phyloP scores from a whole-genome alignment of 2,113 vertebrate species.

The Vombatus ursinus region DNA sequence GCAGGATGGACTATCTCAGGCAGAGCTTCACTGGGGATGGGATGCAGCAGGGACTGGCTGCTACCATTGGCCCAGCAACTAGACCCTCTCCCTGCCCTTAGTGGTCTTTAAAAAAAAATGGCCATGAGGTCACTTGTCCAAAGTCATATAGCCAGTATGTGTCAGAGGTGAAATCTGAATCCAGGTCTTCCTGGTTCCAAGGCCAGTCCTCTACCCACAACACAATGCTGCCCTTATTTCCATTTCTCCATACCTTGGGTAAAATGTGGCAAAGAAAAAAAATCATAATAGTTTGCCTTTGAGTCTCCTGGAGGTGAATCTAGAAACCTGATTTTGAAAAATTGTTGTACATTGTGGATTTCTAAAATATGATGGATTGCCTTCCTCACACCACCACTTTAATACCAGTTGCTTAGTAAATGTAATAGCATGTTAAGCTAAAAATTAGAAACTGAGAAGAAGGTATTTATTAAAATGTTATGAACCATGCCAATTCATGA shows the following conservation, averaged over 20 bases:
- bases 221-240: background rate
- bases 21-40: background rate
- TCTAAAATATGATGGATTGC: background rate
- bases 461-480: background rate
- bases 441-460: background rate
- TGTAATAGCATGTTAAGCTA: background rate
- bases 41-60: background rate
- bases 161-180: background rate
- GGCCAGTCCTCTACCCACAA: background rate
- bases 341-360: background rate
- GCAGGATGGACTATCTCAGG: too few relatives aligned
- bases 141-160: background rate
- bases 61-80: background rate
- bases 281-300: background rate
- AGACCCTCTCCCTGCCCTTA: background rate
- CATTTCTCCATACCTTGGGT: conserved; percentile 1
- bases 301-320: conserved; percentile 8
- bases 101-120: too few relatives aligned
- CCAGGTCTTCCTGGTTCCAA: background rate
- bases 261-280: background rate
- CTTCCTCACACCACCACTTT: background rate
- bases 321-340: background rate
- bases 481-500: background rate
- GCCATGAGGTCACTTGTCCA: background rate
- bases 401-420: background rate